Conservation (phyloP, 1,140 invertebrate species). For the Tigriopus japonicus region DNA sequence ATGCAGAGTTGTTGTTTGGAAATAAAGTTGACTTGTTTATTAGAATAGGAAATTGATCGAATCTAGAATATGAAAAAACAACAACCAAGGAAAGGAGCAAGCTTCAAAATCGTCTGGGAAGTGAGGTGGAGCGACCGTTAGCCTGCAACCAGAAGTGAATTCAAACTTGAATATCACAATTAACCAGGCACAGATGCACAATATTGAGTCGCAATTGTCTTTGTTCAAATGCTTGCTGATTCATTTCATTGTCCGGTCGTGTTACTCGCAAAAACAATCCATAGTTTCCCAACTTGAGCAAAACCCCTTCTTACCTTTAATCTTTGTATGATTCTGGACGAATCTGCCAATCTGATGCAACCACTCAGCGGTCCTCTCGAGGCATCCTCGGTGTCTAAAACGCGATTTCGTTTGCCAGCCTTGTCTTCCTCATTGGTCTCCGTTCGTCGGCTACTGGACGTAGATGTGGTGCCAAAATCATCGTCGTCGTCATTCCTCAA, state of each 20-base stretch:
- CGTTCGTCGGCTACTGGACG: background rate
- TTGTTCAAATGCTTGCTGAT: too few species aligned
- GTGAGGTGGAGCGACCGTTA: constrained; percentile 6
- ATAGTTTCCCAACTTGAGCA: too few species aligned
- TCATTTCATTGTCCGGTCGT: too few species aligned
- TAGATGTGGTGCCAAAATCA: background rate
- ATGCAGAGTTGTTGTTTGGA: too few species aligned
- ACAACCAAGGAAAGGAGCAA: background rate
- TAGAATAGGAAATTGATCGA: too few species aligned
- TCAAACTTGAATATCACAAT: background rate
- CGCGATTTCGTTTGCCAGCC: constrained; percentile 46
- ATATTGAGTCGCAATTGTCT: too few species aligned
- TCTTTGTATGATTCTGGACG: constrained; percentile 66
- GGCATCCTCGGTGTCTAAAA: constrained; percentile 72
- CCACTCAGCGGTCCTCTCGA: constrained; percentile 69
- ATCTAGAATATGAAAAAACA: too few species aligned
- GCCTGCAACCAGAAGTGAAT: constrained; percentile 1
- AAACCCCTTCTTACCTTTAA: constrained; percentile 31
- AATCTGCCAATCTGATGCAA: constrained; percentile 34
- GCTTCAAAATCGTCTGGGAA: constrained; percentile 7
- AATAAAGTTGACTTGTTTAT: too few species aligned
- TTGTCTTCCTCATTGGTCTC: constrained; percentile 29
- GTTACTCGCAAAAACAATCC: too few species aligned
- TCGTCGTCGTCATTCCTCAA: constrained; percentile 16
- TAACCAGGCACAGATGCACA: background rate